These are phyloP conservation scores for Lordiphosa mommai DNA, from an alignment of 1,140 invertebrate genomes.

Conservation along the genomic window DNA sequence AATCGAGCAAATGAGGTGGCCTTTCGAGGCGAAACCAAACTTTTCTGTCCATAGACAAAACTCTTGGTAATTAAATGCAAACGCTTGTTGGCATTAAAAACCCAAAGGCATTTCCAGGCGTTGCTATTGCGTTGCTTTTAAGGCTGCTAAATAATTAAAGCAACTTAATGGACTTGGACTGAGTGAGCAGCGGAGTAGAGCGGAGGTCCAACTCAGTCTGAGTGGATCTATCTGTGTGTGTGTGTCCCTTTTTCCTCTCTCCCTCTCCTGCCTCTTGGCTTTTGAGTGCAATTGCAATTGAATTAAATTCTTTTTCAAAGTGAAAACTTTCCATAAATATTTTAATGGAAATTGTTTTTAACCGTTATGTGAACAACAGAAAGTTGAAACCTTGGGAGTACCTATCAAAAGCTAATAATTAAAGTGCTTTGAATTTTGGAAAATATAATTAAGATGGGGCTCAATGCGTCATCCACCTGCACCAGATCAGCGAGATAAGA, in stretches of 20 bases:
- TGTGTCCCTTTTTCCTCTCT: conserved; percentile 5
- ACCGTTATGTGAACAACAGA: conserved; percentile 20
- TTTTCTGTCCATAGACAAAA: conserved; percentile 23
- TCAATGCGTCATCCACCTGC: no score
- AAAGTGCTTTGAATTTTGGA: no score
- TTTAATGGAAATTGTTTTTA: conserved; percentile 56
- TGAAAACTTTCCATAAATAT: conserved; percentile 55
- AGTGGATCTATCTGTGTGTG: conserved; percentile 2
- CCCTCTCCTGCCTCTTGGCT: conserved; percentile 32
- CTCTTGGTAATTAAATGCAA: conserved; percentile 71
- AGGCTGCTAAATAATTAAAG: conserved; percentile 72
- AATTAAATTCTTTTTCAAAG: conserved; percentile 67
- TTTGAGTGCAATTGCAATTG: conserved; percentile 68
- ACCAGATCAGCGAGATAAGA: no score
- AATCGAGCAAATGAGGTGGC: no score
- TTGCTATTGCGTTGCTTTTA: conserved; percentile 61
- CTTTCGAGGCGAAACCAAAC: no score
- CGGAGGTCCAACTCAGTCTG: neutral
- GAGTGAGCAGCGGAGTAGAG: conserved; percentile 10
- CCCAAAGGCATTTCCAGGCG: conserved; percentile 36
- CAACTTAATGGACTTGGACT: conserved; percentile 68
- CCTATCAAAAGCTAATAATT: no score
- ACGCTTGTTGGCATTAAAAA: conserved; percentile 60
- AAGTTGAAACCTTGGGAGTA: no score
- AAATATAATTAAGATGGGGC: no score